These are phyloP conservation scores for Cordylochernes scorpioides DNA, from an alignment of 2,888 invertebrate genomes.

Conservation along the genomic window DNA sequence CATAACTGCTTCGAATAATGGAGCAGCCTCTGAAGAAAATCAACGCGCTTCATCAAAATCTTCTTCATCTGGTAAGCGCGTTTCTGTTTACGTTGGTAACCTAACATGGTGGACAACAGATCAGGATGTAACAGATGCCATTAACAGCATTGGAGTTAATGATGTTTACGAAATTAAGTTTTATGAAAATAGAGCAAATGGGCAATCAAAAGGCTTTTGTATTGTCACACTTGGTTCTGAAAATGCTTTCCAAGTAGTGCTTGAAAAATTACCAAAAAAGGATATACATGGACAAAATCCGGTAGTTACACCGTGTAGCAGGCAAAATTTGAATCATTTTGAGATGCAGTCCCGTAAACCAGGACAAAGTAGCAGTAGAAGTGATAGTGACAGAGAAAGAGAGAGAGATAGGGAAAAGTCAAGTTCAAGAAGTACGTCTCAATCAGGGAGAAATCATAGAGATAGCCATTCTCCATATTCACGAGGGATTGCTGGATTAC, in stretches of 20 bases:
- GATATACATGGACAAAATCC: conserved; percentile 79
- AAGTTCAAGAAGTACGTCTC: conserved; percentile 18
- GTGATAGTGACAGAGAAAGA: conserved; percentile 7
- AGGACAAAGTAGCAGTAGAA: conserved; percentile 6
- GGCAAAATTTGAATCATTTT: conserved; percentile 44
- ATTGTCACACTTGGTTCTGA: conserved; percentile 81
- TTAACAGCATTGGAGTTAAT: conserved; percentile 55
- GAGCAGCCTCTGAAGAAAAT: no score
- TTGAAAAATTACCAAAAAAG: conserved; percentile 81
- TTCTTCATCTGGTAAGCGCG: no score
- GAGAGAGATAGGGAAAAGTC: no score
- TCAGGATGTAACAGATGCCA: conserved; percentile 74
- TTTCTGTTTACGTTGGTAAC: conserved; percentile 76
- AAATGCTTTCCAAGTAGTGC: conserved; percentile 52
- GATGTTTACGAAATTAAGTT: conserved; percentile 96
- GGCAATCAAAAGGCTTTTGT: conserved; percentile 94
- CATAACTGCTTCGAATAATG: no score
- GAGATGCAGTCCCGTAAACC: conserved; percentile 23
- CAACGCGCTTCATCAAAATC: no score
- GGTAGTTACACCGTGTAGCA: conserved; percentile 77
- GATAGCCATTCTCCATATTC: conserved; percentile 7
- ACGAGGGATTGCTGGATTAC: conserved; percentile 13
- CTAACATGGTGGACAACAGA: conserved; percentile 99
- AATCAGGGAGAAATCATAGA: conserved; percentile 7
- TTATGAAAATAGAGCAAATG: conserved; percentile 94